phyloP scores from a whole-genome alignment of 2,113 vertebrate genomes.

The Heptranchias perlo region DNA sequence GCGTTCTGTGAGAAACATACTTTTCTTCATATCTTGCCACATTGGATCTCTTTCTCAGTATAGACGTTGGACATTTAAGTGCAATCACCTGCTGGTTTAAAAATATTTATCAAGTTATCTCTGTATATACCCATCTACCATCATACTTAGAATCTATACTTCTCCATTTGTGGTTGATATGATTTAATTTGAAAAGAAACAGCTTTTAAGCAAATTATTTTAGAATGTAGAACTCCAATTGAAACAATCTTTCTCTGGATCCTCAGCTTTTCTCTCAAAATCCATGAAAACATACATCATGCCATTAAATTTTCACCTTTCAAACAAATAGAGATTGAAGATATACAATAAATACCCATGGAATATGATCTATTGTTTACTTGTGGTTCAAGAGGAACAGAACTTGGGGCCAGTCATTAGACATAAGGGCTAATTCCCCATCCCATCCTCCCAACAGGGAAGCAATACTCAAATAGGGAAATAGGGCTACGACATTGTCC shows the following conservation, averaged over 20 bases:
- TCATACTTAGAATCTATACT: too few species aligned
- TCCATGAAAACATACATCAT: background rate
- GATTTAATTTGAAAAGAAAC: background rate
- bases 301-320: background rate
- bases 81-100: constrained; percentile 18
- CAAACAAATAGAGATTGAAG: too few species aligned
- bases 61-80: constrained; percentile 67
- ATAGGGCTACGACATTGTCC: too few species aligned
- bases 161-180: background rate
- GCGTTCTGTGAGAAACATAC: constrained; percentile 50
- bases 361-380: too few species aligned
- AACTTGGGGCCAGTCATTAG: too few species aligned
- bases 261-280: background rate
- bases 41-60: constrained; percentile 65
- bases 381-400: too few species aligned
- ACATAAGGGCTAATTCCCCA: too few species aligned
- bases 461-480: too few species aligned
- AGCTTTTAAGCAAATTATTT: background rate
- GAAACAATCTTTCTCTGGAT: background rate
- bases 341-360: too few species aligned
- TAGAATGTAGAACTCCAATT: background rate
- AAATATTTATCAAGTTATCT: background rate
- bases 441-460: too few species aligned
- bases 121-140: background rate
- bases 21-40: constrained; percentile 45